Conservation (phyloP, 92 coral and sea anemone genomes). For the Umimayanthus kanabou region DNA sequence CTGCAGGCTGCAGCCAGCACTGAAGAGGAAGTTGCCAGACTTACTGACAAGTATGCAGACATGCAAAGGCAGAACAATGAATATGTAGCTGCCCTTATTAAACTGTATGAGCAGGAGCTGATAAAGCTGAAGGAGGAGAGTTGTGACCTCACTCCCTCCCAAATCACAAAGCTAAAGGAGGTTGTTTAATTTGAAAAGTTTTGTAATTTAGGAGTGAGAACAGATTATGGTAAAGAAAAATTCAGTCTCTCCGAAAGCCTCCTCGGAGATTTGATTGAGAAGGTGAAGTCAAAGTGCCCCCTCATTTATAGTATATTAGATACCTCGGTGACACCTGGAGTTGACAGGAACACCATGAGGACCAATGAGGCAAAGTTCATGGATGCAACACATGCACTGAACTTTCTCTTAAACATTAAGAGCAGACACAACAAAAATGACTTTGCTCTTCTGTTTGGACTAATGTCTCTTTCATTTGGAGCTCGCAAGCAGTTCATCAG, state of each 20-base stretch:
- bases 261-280: not conserved
- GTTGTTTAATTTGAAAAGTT: not conserved
- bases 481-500: constrained; percentile 12
- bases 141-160: not conserved
- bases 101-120: not conserved
- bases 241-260: not conserved
- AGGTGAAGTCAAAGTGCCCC: not conserved
- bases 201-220: not conserved
- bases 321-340: not conserved
- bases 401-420: constrained; percentile 11
- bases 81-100: not conserved
- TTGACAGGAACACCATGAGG: not conserved
- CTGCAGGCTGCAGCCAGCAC: not conserved
- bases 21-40: not conserved
- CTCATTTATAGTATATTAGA: not conserved
- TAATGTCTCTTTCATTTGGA: not conserved
- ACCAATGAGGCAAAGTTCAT: not conserved
- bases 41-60: not conserved
- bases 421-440: constrained; percentile 1
- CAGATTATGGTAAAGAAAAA: not conserved
- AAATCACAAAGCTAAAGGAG: not conserved
- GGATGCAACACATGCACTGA: not conserved
- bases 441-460: not conserved
- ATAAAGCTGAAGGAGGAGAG: not conserved
- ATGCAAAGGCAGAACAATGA: not conserved